A percentile compares a stretch with the other conserved stretches of the same genome.
phyloP scores from a whole-genome alignment of 1,140 invertebrate genomes.

The Bombyx mori region ASM3026992v2 NC_085115.1:10534001-10534500 shows the following conservation, averaged over 20 bases:
- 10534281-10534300: too few species aligned
- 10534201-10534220: slow-evolving; percentile 83
- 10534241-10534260: not conserved
- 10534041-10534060: slow-evolving; percentile 75
- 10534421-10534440: too few species aligned
- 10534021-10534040: slow-evolving; percentile 36
- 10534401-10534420: too few species aligned
- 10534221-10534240: slow-evolving; percentile 67
- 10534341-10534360: too few species aligned
- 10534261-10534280: too few species aligned
- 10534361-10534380: too few species aligned
- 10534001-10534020: too few species aligned
- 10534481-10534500: too few species aligned
- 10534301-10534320: too few species aligned
- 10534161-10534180: slow-evolving; percentile 88
- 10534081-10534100: slow-evolving; percentile 76
- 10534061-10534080: slow-evolving; percentile 78
- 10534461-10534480: not conserved
- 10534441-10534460: too few species aligned
- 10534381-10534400: too few species aligned
- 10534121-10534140: slow-evolving; percentile 83
- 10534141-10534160: slow-evolving; percentile 81
- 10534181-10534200: slow-evolving; percentile 80
- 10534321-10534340: too few species aligned
- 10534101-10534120: slow-evolving; percentile 77